These are phyloP conservation scores for Percopsis omiscomaycus DNA, from an alignment of 2,797 vertebrate species.

Conservation along the genomic window DNA sequence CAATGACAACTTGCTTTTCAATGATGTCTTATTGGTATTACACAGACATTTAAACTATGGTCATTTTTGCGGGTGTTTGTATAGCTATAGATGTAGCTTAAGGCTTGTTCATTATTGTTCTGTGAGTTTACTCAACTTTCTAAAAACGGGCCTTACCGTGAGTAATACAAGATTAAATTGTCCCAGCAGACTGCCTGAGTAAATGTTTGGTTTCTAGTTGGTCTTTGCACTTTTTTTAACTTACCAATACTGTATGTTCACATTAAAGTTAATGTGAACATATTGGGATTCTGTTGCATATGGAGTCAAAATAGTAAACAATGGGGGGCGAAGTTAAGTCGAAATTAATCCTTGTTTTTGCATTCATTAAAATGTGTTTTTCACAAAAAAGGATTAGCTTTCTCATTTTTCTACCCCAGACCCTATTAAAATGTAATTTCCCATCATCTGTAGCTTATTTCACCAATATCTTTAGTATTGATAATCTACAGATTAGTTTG, in stretches of 20 bases:
- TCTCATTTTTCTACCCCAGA: too few relatives aligned
- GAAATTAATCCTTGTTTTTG: neutral
- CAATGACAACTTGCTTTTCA: slow-evolving; percentile 3
- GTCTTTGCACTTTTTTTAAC: neutral
- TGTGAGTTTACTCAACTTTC: neutral
- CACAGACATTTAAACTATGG: too few relatives aligned
- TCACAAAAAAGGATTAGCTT: neutral
- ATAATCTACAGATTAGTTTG: too few relatives aligned
- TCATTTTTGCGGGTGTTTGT: neutral
- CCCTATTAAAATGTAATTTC: too few relatives aligned
- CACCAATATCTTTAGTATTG: too few relatives aligned
- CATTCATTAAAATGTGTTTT: neutral
- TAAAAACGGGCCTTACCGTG: neutral
- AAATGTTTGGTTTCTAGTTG: neutral
- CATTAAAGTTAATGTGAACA: too few relatives aligned
- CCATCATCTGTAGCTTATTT: too few relatives aligned
- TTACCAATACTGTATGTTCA: too few relatives aligned
- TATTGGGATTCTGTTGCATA: too few relatives aligned
- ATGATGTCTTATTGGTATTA: too few relatives aligned
- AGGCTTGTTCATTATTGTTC: too few relatives aligned
- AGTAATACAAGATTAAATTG: neutral
- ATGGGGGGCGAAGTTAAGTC: neutral
- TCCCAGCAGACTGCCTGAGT: too few relatives aligned
- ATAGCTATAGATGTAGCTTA: neutral
- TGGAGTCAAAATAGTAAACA: neutral